Percentiles rank a stretch among this genome's conserved stretches.
Conservation (phyloP, 2,888 invertebrate species). For the Auanema freiburgensis region DNA sequence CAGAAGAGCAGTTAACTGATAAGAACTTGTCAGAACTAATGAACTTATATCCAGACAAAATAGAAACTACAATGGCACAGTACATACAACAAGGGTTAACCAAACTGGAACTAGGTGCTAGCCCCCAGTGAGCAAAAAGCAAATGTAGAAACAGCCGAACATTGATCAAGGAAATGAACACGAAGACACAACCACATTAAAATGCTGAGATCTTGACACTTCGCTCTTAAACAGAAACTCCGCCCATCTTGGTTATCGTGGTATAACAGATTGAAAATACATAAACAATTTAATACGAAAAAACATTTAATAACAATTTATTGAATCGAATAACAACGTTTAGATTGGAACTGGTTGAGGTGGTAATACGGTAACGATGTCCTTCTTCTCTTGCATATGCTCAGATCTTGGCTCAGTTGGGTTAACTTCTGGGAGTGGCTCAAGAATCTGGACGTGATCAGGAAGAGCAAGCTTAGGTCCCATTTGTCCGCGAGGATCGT, state of each 20-base stretch:
- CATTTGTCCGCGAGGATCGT: slow-evolving; percentile 94
- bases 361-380: slow-evolving; percentile 26
- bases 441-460: slow-evolving; percentile 86
- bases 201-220: too few relatives aligned
- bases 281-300: neutral
- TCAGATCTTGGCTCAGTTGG: slow-evolving; percentile 59
- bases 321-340: slow-evolving; percentile 13
- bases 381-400: slow-evolving; percentile 57
- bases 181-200: too few relatives aligned
- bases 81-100: slow-evolving; percentile 16
- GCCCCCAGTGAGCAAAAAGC: too few relatives aligned
- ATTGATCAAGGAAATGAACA: too few relatives aligned
- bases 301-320: slow-evolving; percentile 11
- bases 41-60: too few relatives aligned
- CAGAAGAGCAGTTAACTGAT: too few relatives aligned
- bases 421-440: slow-evolving; percentile 85
- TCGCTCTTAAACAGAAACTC: too few relatives aligned
- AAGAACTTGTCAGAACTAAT: too few relatives aligned
- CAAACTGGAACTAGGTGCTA: slow-evolving; percentile 22
- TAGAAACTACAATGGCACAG: too few relatives aligned
- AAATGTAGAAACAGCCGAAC: too few relatives aligned
- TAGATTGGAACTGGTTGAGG: slow-evolving; percentile 16
- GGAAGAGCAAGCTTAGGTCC: slow-evolving; percentile 97
- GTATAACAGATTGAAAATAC: too few relatives aligned
- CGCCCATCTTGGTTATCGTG: too few relatives aligned